phyloP scores from a whole-genome alignment of 2,888 invertebrate genomes.

The Campoplex nolae region DNA sequence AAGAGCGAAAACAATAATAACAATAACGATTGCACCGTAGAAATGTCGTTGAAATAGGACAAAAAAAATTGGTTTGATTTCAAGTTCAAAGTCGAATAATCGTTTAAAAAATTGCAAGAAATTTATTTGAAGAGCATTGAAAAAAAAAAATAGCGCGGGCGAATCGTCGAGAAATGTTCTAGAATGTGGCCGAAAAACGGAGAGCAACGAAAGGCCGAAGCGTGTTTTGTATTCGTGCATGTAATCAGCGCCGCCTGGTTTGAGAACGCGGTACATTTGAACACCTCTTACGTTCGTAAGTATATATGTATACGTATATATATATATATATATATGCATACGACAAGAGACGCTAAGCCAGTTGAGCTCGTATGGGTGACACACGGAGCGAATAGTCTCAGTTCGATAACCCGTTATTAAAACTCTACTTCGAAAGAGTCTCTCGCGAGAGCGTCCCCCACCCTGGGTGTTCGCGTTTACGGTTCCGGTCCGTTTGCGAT shows the following conservation, averaged over 20 bases:
- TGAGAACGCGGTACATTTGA: not conserved
- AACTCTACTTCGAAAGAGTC: conserved; percentile 57
- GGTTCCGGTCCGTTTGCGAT: conserved; percentile 68
- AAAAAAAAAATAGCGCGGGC: not conserved
- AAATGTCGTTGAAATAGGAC: not conserved
- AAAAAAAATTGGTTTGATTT: not conserved
- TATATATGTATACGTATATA: not conserved
- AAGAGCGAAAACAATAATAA: not conserved
- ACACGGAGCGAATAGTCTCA: conserved; percentile 32
- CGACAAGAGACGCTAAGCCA: not conserved
- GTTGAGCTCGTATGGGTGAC: conserved; percentile 24
- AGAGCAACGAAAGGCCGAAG: not conserved
- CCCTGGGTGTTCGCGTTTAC: conserved; percentile 18
- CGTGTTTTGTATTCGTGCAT: conserved; percentile 4
- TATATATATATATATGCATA: not conserved
- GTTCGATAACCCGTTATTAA: conserved; percentile 69
- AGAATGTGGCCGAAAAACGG: not conserved
- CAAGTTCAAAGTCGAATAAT: not conserved
- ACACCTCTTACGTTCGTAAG: not conserved
- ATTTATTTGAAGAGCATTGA: too few relatives aligned
- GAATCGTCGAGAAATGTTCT: not conserved
- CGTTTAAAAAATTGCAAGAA: not conserved
- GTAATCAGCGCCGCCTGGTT: conserved; percentile 29
- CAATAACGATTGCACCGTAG: not conserved
- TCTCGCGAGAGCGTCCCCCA: conserved; percentile 40